Base-by-base conservation (phyloP, 2,113 vertebrate genomes). In the Hystrix brachyura region DNA sequence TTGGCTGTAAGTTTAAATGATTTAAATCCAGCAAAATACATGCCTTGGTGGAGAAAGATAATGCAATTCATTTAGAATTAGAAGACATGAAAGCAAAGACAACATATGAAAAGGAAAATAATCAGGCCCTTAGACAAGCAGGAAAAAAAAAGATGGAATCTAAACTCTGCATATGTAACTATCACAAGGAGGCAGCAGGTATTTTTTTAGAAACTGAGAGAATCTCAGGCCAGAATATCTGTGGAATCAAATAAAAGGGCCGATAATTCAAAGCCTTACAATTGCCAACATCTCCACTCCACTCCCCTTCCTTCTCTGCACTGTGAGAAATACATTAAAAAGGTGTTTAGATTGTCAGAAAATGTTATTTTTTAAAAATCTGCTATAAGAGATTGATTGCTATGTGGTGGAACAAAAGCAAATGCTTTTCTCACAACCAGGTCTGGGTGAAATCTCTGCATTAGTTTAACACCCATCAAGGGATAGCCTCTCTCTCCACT, bases 391-490 rank as follows among this genome's bases (percentile, higher is more conserved):
- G 51, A 7, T 38, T 60, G 34, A 7, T 38, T 60, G 34, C 53
- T 91, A 59, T 12, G 12, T 17, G 1, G 34, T 95, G 38, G 51
- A 95, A 93, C 12, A 57, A 69, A 92, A 95, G 25, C 19, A 93
- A 97, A 96, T 82, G 55, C 46, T 90, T 89, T 92, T 71, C 25
- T 71, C 71, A 72, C 62, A 62, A 67, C 5, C 64, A 94, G 15
- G 12, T 87, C 76, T 85, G 48, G 53, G 67, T 60, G 29, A 91
- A 94, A 96, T 15, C 27, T 94, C 87, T 46, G 25, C 53, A 76
- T 91, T 84, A 84, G 65, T 90, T 94, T 97, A 67, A 91, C 8
- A 80, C 5, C 51, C 46, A 80, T 84, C 51, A 62, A 88, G 83
- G 89, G 34, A 87, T 13, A 91, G 7, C 38, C 76, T 85, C 9